phyloP scores from a whole-genome alignment of 2,113 vertebrate species.

The Apodemus sylvaticus region DNA sequence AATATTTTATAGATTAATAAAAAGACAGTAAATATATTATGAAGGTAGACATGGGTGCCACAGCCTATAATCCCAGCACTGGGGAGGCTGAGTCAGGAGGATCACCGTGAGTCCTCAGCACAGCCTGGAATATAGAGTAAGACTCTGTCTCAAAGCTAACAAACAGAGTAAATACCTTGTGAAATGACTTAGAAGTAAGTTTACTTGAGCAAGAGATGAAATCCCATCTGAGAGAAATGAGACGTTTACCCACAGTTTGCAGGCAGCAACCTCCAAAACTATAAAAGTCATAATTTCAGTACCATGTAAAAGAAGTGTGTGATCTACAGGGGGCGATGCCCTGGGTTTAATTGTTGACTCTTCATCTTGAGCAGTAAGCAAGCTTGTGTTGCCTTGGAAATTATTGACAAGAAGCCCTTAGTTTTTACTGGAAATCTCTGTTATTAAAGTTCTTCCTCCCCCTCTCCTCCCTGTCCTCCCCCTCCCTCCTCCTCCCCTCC shows the following conservation, averaged over 20 bases:
- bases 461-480: neutral
- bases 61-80: neutral
- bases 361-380: neutral
- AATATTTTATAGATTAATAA: slow-evolving; percentile 53
- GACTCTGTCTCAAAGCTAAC: neutral
- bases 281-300: neutral
- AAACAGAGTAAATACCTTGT: slow-evolving; percentile 23
- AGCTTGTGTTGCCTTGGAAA: neutral
- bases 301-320: neutral
- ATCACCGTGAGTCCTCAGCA: neutral
- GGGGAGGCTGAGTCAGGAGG: neutral
- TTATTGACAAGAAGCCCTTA: neutral
- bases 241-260: slow-evolving; percentile 19
- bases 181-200: slow-evolving; percentile 36
- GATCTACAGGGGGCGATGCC: neutral
- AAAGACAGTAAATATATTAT: slow-evolving; percentile 57
- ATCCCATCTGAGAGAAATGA: slow-evolving; percentile 3
- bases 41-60: neutral
- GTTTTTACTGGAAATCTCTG: neutral
- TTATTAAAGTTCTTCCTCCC: neutral
- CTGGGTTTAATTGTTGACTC: neutral
- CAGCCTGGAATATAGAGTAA: neutral
- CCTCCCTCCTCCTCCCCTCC: no score
- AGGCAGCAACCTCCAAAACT: neutral
- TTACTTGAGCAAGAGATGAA: slow-evolving; percentile 35